phyloP scores from a whole-genome alignment of 1,140 invertebrate species.

The Drosophila suzukii region DNA sequence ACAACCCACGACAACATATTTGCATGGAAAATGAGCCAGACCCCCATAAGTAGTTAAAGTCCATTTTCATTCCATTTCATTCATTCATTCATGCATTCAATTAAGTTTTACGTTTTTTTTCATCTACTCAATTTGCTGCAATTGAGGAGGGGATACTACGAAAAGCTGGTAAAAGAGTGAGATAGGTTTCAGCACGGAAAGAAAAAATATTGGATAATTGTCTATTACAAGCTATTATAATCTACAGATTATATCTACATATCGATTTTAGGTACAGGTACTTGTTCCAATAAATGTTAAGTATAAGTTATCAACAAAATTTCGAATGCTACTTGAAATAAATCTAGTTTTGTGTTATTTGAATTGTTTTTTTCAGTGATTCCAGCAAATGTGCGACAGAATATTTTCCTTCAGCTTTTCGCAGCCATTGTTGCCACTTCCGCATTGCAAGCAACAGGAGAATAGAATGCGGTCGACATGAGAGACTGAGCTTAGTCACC shows the following conservation, averaged over 20 bases:
- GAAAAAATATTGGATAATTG: neutral
- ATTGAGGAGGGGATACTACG: constrained; percentile 35
- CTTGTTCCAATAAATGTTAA: no score
- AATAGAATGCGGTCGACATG: neutral
- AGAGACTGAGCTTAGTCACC: constrained; percentile 30
- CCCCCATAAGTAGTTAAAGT: constrained; percentile 37
- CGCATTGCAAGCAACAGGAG: constrained; percentile 45
- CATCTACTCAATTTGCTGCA: constrained; percentile 66
- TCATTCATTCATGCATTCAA: constrained; percentile 74
- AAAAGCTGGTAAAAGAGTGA: constrained; percentile 3
- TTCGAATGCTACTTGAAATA: no score
- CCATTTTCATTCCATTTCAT: constrained; percentile 64
- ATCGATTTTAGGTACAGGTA: no score
- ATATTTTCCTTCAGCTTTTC: constrained; percentile 22
- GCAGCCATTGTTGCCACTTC: constrained; percentile 43
- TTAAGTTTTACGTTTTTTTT: constrained; percentile 57
- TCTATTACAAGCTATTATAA: no score
- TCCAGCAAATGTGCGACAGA: constrained; percentile 6
- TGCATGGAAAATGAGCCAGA: constrained; percentile 55
- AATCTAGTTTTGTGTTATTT: neutral
- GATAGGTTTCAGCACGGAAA: constrained; percentile 2
- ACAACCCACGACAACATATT: constrained; percentile 40
- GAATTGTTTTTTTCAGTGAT: neutral
- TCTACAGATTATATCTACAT: no score
- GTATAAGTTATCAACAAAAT: no score